Conservation (phyloP, 2,888 invertebrate species). For the Timandra comae region DNA sequence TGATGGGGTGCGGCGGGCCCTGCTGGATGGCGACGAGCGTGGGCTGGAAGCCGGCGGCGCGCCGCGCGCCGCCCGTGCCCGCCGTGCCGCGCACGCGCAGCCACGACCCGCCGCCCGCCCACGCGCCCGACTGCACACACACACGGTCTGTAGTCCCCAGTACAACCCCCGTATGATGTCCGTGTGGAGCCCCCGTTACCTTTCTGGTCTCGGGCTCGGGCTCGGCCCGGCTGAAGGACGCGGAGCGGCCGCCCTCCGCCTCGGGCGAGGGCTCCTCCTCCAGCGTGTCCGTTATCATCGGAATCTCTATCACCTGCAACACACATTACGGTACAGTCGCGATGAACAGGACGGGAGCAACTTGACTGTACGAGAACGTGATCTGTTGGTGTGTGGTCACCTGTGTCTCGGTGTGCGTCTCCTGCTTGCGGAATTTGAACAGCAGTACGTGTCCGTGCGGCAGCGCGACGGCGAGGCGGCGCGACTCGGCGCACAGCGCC, state of each 20-base stretch:
- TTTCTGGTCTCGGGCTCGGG: slow-evolving; percentile 43
- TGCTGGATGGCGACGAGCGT: slow-evolving; percentile 95
- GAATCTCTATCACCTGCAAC: slow-evolving; percentile 89
- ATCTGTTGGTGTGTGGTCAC: slow-evolving; percentile 67
- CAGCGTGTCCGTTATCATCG: slow-evolving; percentile 81
- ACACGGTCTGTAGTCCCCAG: not conserved
- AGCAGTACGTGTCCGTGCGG: slow-evolving; percentile 95
- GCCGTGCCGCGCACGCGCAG: slow-evolving; percentile 59
- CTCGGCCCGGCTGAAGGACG: slow-evolving; percentile 53
- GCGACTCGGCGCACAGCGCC: slow-evolving; percentile 94
- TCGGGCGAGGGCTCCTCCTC: slow-evolving; percentile 91
- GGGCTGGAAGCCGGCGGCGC: slow-evolving; percentile 97
- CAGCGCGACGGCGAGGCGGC: slow-evolving; percentile 89
- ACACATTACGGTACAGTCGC: too few species aligned
- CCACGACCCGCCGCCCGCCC: slow-evolving; percentile 28
- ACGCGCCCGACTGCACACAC: slow-evolving; percentile 34
- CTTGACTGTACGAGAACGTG: too few species aligned
- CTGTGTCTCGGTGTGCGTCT: slow-evolving; percentile 87
- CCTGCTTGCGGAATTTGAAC: slow-evolving; percentile 96
- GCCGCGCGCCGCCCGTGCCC: slow-evolving; percentile 78
- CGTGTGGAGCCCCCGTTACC: slow-evolving; percentile 30
- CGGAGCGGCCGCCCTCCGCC: slow-evolving; percentile 78
- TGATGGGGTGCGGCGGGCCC: slow-evolving; percentile 89
- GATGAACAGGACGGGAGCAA: too few species aligned
- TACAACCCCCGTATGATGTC: too few species aligned